Evolutionary conservation across 2,113 vertebrate species (phyloP).

Genomic region (Ramphastos sulfuratus): DNA sequence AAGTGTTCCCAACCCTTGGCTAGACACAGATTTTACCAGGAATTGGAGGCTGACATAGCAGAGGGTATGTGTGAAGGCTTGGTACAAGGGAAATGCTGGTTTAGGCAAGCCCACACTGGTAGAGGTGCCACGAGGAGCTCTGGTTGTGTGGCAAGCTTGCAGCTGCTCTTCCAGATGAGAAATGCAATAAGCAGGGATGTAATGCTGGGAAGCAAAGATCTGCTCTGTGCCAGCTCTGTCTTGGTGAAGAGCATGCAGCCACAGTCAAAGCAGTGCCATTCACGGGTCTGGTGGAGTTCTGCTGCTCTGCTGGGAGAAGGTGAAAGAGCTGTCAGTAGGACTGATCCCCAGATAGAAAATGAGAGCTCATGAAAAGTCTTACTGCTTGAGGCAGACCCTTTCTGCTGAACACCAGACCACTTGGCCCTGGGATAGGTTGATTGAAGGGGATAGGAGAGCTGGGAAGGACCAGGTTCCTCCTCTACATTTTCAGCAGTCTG

Average conservation of each 20-base stretch:
- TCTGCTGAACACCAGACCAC: background rate
- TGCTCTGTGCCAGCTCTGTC: background rate
- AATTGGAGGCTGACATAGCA: background rate
- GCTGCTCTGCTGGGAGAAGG: background rate
- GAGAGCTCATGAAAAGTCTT: background rate
- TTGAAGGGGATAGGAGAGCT: background rate
- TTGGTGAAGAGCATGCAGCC: background rate
- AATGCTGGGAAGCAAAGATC: background rate
- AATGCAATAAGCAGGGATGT: background rate
- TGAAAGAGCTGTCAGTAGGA: background rate
- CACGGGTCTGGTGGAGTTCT: background rate
- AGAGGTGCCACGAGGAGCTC: background rate
- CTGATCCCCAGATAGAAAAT: background rate
- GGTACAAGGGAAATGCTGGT: background rate
- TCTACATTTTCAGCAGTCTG: conserved; percentile 29
- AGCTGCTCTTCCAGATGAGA: background rate
- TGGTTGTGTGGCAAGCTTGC: background rate
- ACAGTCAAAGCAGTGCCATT: background rate
- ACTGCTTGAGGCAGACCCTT: background rate
- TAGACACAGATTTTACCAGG: background rate
- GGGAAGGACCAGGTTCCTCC: background rate
- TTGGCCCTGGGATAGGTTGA: background rate
- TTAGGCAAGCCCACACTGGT: background rate
- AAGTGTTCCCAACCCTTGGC: background rate
- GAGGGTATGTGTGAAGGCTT: background rate